Evolutionary conservation across 2,797 vertebrate species (phyloP), one percentile per base, ranked within the genome.

Genomic region (Tauraco hartlaubi): DNA sequence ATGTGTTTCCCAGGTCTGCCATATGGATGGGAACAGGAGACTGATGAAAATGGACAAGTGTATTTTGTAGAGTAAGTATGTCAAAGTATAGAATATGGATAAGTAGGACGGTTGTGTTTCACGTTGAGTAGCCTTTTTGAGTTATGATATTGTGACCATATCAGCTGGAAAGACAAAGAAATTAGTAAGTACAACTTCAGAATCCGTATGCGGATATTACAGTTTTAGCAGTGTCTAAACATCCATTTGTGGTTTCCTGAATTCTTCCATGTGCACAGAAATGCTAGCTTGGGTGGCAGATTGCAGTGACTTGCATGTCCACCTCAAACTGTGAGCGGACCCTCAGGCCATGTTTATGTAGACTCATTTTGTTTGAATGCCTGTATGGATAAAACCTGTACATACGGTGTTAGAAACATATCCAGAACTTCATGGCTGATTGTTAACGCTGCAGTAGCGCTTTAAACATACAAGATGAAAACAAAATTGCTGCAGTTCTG

Each of bases 11-110:
- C 96, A 99, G 99, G 99, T 98, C 96, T 99, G 81, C 99, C 99
- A 0, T 99, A 99, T 73, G 99, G 99, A 58, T 99, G 99, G 99
- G 99, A 99, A 85, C 99, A 99, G 96, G 99, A 99, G 97, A 99
- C 98, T 0, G 99, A 99, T 96, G 99, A 98, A 94, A 99, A 99
- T 7, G 99, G 99, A 80, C 99, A 99, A 94, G 97, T 98, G 26
- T 97, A 99, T 98, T 99, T 99, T 97, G 99, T 99, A 21, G 99
- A 99, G 99, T 99, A 98, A 99, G 99, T 99, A 63, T 93, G 48
- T 90, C 2, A 82, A 28, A 58, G 37, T 66, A 5, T 22, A 52
- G 71, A 59, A 28, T 13, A 0, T 61, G 26, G 28, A 15, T 39
- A 31, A 74, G 31, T 43, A 61, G 51, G 56, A 68, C 46, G 87